A percentile compares a stretch with the other conserved stretches of the same genome.
These are phyloP conservation scores for Channa striata DNA, from an alignment of 2,797 vertebrate species.

Conservation along the genomic window DNA sequence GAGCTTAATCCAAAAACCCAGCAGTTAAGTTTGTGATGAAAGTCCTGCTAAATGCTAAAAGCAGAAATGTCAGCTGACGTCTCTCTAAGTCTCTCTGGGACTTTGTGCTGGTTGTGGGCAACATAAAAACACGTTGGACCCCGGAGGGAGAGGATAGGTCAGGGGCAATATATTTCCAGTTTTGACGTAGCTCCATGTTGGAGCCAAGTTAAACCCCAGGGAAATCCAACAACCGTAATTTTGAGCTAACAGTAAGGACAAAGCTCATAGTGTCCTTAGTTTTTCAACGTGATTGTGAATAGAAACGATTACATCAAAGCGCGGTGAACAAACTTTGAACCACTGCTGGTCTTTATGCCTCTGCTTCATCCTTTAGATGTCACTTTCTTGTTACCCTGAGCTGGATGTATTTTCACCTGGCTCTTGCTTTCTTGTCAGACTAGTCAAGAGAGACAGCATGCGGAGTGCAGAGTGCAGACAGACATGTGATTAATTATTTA, in stretches of 20 bases:
- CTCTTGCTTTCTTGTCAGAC: constrained; percentile 50
- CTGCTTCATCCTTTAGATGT: constrained; percentile 28
- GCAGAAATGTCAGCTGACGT: constrained; percentile 75
- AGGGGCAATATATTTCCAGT: constrained; percentile 70
- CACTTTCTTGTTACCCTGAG: constrained; percentile 26
- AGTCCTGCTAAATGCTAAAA: constrained; percentile 73
- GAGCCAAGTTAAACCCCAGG: constrained; percentile 38
- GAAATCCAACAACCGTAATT: constrained; percentile 50
- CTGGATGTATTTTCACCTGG: constrained; percentile 46
- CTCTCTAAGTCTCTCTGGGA: constrained; percentile 63
- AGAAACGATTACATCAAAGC: background rate
- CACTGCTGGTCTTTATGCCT: background rate
- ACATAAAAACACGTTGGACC: constrained; percentile 57
- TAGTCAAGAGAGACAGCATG: constrained; percentile 14
- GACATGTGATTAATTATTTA: constrained; percentile 67
- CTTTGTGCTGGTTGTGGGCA: constrained; percentile 45
- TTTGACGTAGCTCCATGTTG: constrained; percentile 65
- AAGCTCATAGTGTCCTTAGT: background rate
- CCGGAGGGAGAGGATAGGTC: constrained; percentile 60
- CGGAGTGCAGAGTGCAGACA: constrained; percentile 41
- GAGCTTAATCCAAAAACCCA: constrained; percentile 58
- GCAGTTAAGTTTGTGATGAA: constrained; percentile 66
- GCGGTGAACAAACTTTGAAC: constrained; percentile 9
- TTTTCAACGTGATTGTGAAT: constrained; percentile 9
- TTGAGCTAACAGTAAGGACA: constrained; percentile 36